Conservation (phyloP, 2,797 vertebrate genomes). For the Pseudocheirus occidentalis region DNA sequence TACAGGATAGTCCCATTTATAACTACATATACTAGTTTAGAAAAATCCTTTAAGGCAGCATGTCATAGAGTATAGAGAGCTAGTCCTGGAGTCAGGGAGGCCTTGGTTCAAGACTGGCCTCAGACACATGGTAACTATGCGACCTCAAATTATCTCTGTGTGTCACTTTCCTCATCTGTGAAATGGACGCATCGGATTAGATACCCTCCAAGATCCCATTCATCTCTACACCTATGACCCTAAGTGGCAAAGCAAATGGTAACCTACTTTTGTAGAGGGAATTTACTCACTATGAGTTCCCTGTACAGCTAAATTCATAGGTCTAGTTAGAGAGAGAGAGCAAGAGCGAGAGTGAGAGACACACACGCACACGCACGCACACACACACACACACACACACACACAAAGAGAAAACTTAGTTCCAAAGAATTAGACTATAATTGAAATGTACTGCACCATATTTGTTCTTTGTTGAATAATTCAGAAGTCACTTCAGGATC, state of each 20-base stretch:
- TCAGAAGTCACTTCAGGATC: neutral
- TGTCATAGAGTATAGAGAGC: neutral
- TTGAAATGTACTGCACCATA: conserved; percentile 17
- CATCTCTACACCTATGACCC: neutral
- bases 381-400: no score
- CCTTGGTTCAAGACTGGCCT: neutral
- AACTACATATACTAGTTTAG: neutral
- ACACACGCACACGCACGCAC: no score
- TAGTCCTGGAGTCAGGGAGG: neutral
- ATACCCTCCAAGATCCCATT: neutral
- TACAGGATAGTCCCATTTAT: neutral
- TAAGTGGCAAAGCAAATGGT: neutral
- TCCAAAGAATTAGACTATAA: conserved; percentile 3
- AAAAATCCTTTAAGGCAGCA: neutral
- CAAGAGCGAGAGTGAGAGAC: no score
- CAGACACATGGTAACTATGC: neutral
- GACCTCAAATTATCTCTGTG: neutral
- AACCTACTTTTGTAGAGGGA: neutral
- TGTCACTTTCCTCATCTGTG: neutral
- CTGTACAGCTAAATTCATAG: neutral
- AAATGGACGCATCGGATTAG: neutral
- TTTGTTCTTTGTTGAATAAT: conserved; percentile 17
- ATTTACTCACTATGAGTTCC: neutral
- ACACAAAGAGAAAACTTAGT: neutral
- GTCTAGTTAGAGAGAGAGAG: neutral